Evolutionary conservation across 1,140 invertebrate genomes (phyloP), one percentile per base, ranked within the genome.

Genomic region (Holcopasites calliopsidis): DNA sequence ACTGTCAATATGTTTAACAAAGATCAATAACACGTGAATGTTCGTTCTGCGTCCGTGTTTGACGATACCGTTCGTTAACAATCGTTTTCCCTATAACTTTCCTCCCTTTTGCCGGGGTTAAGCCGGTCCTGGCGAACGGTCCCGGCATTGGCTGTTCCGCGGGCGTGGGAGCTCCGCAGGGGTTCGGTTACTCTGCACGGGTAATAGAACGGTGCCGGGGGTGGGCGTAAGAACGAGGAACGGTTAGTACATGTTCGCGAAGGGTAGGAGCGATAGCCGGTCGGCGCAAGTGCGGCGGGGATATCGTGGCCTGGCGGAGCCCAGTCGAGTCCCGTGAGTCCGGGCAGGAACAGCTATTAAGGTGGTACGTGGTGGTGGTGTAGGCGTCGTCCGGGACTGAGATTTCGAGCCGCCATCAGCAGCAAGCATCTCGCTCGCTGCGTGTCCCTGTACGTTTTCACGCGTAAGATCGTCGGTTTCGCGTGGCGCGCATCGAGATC

Each of bases 301-400:
- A 55, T 84, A 80, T 77, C 57, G 73, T 42, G 64, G 80, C 80
- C 80, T 83, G 83, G 82, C 80, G 82, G 84, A 88, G 85, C 89
- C 88, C 89, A 91, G 89, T 91, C 82, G 85, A 88, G 88, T 91
- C 90, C 90, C 87, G 90, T 90, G 88, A 89, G 86, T 91, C 87
- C 90, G 90, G 90, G 90, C 84, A 88, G 89, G 84, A 84, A 89
- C 86, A 87, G 82, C 82, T 84, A 55, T 81, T 65, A 66, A 81
- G 80, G 76, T 71, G 80, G 72, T 66, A 83, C 58, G 80, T 79
- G 81, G 84, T 79, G 83, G 79, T 83, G 72, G 80, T 83, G 66
- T 83, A 84, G 82, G 82, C 82, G 80, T 84, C 82, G 80, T 77
- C 77, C 80, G 82, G 82, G 77, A 77, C 69, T 52, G 82, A 80